Evolutionary conservation across 2,797 vertebrate species (phyloP), one percentile per base, ranked within the genome.

Genomic region (Uromys caudimaculatus): DNA sequence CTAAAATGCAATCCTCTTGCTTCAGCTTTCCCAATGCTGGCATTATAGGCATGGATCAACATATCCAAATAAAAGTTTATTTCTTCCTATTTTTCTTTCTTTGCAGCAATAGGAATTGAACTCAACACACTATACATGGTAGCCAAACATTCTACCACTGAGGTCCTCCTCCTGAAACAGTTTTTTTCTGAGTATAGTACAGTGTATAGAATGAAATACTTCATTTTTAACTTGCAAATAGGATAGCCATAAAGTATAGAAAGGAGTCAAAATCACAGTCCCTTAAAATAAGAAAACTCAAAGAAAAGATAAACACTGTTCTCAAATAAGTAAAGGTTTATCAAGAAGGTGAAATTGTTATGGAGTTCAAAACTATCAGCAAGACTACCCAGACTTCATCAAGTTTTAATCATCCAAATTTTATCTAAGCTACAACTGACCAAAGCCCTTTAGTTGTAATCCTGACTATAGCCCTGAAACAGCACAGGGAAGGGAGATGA

Each of bases 261-360:
- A 87, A 89, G 67, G n/a, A 89, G 21, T 75, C 54, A 90, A 47
- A 83, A 95, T 83, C 60, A 93, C 10, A 81, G 69, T 85, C 13
- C 7, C 41, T 92, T 52, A 87, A 94, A 47, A 83, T 88, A 44
- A 79, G 10, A 6, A 47, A 50, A 84, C 8, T 82, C 29, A 91
- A 64, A 41, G 29, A 91, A 95, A 93, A 93, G 4, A 64, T 81
- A 50, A 29, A 93, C 50, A 17, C 60, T 90, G 3, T 79, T 23
- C 16, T 94, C 14, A 90, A 95, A 69, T 38, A 47, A 24, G 81
- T 92, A 62, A 95, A 90, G 56, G 9, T 41, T 52, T 69, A 29
- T 76, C 23, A 92, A 64, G 50, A 79, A 92, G 29, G 77, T 73
- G 35, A 64, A 58, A 81, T 58, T 81, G 21, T n/a, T 81, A 38